Percentiles rank a stretch among this genome's conserved stretches.
Conservation (phyloP, 2,113 vertebrate species). For the Myrmecobius fasciatus region DNA sequence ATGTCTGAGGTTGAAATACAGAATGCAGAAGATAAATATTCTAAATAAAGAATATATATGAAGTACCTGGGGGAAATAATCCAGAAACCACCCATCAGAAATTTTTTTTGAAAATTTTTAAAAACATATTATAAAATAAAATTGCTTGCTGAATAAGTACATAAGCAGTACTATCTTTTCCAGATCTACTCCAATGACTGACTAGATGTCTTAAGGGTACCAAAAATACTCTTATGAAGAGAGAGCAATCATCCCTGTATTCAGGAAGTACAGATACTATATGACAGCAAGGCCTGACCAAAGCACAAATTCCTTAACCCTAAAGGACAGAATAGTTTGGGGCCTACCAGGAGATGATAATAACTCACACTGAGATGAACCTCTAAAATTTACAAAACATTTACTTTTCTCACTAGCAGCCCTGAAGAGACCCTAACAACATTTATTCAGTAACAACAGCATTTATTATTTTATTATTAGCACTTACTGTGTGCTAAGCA, state of each 20-base stretch:
- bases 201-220: too few relatives aligned
- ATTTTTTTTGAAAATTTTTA: too few relatives aligned
- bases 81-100: too few relatives aligned
- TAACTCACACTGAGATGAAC: not conserved
- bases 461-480: too few relatives aligned
- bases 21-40: not conserved
- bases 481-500: not conserved
- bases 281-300: not conserved
- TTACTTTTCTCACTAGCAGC: not conserved
- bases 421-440: not conserved
- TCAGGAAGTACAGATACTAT: not conserved
- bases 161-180: too few relatives aligned
- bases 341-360: not conserved
- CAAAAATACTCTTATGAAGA: too few relatives aligned
- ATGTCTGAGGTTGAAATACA: not conserved
- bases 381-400: not conserved
- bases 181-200: too few relatives aligned
- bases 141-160: too few relatives aligned
- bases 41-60: not conserved
- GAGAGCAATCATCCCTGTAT: not conserved
- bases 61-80: not conserved
- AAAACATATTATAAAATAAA: too few relatives aligned
- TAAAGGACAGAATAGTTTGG: not conserved
- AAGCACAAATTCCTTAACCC: not conserved
- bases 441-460: too few relatives aligned